These are phyloP conservation scores for Metacarcinus magister DNA, from an alignment of 2,888 invertebrate species.

Conservation along the genomic window DNA sequence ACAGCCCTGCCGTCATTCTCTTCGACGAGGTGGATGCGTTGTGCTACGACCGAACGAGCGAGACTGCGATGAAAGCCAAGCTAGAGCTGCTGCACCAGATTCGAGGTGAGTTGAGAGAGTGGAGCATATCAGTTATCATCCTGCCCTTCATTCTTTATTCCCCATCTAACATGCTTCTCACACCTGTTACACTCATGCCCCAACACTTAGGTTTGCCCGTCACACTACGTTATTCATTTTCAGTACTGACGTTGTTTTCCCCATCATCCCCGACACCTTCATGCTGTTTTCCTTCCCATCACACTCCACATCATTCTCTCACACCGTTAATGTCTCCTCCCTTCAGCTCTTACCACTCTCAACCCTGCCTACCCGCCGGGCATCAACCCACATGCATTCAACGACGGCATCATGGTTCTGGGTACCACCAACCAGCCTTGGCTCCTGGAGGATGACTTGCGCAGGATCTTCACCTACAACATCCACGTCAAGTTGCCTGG, in stretches of 20 bases:
- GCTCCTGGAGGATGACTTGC: conserved; percentile 80
- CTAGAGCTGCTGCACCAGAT: conserved; percentile 82
- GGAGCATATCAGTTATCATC: no score
- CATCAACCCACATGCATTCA: conserved; percentile 72
- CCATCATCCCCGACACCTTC: background rate
- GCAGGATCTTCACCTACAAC: conserved; percentile 82
- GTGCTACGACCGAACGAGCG: conserved; percentile 73
- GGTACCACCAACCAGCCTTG: conserved; percentile 82
- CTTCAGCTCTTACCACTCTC: conserved; percentile 78
- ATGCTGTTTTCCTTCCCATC: background rate
- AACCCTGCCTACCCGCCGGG: conserved; percentile 75
- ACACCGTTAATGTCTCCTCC: background rate
- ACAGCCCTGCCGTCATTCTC: conserved; percentile 80
- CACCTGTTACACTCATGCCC: background rate
- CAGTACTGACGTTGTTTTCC: background rate
- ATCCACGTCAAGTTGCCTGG: conserved; percentile 82
- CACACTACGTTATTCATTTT: background rate
- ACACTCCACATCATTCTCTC: background rate
- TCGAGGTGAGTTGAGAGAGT: conserved; percentile 72
- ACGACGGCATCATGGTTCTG: conserved; percentile 81
- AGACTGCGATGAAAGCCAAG: conserved; percentile 78
- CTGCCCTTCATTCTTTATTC: no score
- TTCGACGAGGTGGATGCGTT: conserved; percentile 81
- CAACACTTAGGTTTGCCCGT: background rate
- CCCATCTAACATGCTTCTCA: no score